Evolutionary conservation across 2,113 vertebrate species (phyloP).

Genomic region (Pheucticus melanocephalus): DNA sequence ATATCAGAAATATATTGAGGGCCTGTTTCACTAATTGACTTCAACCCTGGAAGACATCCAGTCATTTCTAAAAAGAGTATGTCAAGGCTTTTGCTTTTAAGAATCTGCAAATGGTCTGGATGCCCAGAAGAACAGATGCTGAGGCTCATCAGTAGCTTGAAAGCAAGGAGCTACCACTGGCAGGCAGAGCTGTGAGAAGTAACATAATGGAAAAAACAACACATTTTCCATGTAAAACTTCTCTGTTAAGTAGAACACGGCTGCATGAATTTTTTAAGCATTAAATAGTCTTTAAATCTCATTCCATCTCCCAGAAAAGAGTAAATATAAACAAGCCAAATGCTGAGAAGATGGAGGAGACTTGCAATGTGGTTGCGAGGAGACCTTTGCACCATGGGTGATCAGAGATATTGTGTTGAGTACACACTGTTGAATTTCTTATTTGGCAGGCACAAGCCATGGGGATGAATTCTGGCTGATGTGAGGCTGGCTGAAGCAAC

Average conservation of each 20-base stretch:
- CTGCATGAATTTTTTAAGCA: conserved; percentile 1
- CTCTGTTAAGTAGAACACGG: neutral
- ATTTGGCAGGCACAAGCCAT: neutral
- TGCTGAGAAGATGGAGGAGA: neutral
- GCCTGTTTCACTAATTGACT: neutral
- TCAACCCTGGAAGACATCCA: neutral
- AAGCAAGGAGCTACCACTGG: conserved; percentile 16
- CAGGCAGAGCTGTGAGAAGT: conserved; percentile 10
- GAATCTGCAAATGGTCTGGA: neutral
- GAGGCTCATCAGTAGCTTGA: conserved; percentile 12
- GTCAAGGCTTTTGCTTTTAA: conserved; percentile 4
- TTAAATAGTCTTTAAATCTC: neutral
- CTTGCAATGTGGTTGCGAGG: neutral
- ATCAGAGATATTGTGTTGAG: neutral
- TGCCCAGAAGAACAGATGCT: conserved; percentile 27
- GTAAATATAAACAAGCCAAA: neutral
- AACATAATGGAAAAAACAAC: conserved; percentile 32
- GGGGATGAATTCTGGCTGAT: neutral
- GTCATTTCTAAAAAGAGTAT: neutral
- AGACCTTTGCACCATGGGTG: fast-evolving
- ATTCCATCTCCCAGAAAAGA: neutral
- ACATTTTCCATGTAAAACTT: conserved; percentile 35
- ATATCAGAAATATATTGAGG: neutral
- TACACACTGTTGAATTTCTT: fast-evolving
- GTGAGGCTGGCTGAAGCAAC: neutral